phyloP scores from a whole-genome alignment of 2,888 invertebrate genomes.

The Nomada ferruginata region DNA sequence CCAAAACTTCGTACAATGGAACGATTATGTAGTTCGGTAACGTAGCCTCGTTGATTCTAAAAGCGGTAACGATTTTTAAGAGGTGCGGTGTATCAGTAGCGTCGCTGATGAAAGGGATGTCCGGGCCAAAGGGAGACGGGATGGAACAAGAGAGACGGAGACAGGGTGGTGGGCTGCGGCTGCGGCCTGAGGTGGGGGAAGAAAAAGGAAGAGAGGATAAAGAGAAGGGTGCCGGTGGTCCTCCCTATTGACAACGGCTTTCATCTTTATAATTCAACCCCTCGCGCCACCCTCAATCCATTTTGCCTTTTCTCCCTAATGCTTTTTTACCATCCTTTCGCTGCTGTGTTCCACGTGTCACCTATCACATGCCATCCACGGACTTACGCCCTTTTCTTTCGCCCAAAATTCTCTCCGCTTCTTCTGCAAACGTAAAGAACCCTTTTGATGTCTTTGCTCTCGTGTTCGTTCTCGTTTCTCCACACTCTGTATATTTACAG shows the following conservation, averaged over 20 bases:
- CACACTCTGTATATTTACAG: background rate
- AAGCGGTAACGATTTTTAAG: conserved; percentile 52
- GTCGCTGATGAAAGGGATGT: conserved; percentile 49
- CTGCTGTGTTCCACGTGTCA: conserved; percentile 67
- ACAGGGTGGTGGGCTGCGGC: background rate
- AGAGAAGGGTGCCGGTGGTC: conserved; percentile 74
- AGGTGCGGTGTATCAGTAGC: conserved; percentile 53
- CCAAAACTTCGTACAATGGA: no score
- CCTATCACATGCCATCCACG: conserved; percentile 66
- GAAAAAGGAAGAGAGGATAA: conserved; percentile 63
- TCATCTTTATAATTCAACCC: conserved; percentile 83
- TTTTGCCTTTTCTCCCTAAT: conserved; percentile 80
- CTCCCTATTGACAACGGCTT: conserved; percentile 81
- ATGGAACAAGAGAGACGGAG: conserved; percentile 1
- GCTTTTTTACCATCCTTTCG: conserved; percentile 78
- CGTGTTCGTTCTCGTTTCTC: background rate
- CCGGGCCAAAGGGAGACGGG: conserved; percentile 25
- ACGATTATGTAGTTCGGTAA: background rate
- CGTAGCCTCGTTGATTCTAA: conserved; percentile 17
- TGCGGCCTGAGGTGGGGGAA: conserved; percentile 40
- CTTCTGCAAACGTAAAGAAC: conserved; percentile 1
- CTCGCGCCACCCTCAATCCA: conserved; percentile 80
- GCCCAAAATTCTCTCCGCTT: conserved; percentile 34
- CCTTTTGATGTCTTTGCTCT: conserved; percentile 13
- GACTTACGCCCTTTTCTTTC: conserved; percentile 59